phyloP scores from a whole-genome alignment of 2,797 vertebrate genomes.

The Scleropages formosus region DNA sequence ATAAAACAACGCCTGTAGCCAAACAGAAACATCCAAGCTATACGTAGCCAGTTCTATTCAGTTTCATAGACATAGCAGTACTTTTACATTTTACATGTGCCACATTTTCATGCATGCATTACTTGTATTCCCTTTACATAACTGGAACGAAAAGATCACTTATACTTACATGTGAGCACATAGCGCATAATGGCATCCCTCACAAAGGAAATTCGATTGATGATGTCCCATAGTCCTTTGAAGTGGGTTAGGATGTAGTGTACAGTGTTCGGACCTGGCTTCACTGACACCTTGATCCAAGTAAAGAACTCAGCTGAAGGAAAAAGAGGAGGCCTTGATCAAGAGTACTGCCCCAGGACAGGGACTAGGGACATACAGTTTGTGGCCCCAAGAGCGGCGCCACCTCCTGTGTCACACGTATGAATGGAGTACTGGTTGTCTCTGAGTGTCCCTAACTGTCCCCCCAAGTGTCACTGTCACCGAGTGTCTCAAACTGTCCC shows the following conservation, averaged over 20 bases:
- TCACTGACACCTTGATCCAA: slow-evolving; percentile 77
- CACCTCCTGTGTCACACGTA: too few species aligned
- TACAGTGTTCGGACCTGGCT: slow-evolving; percentile 83
- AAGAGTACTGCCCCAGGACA: background rate
- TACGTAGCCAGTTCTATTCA: background rate
- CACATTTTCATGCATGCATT: background rate
- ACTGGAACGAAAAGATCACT: background rate
- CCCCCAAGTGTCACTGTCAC: too few species aligned
- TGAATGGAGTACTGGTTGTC: too few species aligned
- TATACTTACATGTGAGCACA: slow-evolving; percentile 87
- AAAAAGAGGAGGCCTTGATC: background rate
- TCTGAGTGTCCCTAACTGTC: too few species aligned
- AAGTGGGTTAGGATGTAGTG: slow-evolving; percentile 95
- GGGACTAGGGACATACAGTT: background rate
- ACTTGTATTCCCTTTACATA: background rate
- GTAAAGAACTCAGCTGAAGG: slow-evolving; percentile 85
- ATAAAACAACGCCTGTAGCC: background rate
- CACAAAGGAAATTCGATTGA: slow-evolving; percentile 87
- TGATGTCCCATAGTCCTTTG: slow-evolving; percentile 84
- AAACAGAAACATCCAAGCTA: background rate
- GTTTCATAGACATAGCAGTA: background rate
- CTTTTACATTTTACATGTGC: background rate
- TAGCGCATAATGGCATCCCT: slow-evolving; percentile 86
- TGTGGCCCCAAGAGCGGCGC: too few species aligned
- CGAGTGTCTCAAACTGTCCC: too few species aligned